phyloP scores from a whole-genome alignment of 2,888 invertebrate species.

The Cynaeus angustus region DNA sequence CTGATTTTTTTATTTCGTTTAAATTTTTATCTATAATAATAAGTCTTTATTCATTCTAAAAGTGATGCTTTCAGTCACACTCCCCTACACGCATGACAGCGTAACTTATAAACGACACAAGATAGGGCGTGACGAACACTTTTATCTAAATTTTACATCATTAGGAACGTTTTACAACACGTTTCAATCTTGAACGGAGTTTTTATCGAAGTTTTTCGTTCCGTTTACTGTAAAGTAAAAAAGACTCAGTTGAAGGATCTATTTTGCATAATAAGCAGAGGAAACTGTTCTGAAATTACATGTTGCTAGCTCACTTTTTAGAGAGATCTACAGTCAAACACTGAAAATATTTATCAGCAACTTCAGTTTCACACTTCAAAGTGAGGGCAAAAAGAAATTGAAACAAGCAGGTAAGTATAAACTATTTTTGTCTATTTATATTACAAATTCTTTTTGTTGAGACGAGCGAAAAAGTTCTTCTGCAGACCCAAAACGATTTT shows the following conservation, averaged over 20 bases:
- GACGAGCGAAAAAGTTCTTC: too few relatives aligned
- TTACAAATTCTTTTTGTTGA: too few relatives aligned
- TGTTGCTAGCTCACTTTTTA: not conserved
- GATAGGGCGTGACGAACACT: constrained; percentile 61
- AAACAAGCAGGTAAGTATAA: too few relatives aligned
- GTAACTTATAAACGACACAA: constrained; percentile 56
- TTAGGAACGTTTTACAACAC: constrained; percentile 51
- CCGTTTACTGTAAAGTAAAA: not conserved
- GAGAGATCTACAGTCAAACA: too few relatives aligned
- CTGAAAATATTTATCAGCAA: too few relatives aligned
- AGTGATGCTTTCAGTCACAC: constrained; percentile 27
- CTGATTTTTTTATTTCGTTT: not conserved
- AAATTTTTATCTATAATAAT: constrained; percentile 31
- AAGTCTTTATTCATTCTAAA: constrained; percentile 1
- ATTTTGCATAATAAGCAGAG: not conserved
- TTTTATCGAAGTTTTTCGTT: constrained; percentile 15
- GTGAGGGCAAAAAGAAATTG: too few relatives aligned
- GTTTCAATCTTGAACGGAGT: constrained; percentile 21
- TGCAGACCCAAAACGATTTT: too few relatives aligned
- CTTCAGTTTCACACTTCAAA: too few relatives aligned
- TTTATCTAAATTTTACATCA: constrained; percentile 60
- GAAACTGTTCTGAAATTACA: not conserved
- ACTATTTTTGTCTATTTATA: too few relatives aligned
- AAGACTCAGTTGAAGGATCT: not conserved
- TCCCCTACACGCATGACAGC: constrained; percentile 52